Conservation (phyloP, 2,113 vertebrate species). For the Protobothrops flavoviridis region DNA sequence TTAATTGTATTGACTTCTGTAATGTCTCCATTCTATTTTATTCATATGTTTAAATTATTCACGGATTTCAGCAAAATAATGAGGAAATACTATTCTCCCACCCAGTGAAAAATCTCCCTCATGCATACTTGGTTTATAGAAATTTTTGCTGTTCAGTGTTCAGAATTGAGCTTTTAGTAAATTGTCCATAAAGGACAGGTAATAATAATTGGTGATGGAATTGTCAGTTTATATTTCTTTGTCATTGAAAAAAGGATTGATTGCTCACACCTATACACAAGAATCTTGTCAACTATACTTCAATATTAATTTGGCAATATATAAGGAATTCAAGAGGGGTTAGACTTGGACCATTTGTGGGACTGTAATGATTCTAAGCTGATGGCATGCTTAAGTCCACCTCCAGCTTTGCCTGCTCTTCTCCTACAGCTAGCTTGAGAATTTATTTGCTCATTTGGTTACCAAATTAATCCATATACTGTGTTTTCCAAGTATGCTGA, state of each 20-base stretch:
- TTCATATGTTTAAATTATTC: slow-evolving; percentile 2
- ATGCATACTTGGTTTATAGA: slow-evolving; percentile 35
- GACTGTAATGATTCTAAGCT: no score
- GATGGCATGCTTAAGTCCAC: no score
- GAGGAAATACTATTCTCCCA: slow-evolving; percentile 17
- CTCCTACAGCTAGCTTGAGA: no score
- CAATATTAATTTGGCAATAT: no score
- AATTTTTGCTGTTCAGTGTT: slow-evolving; percentile 21
- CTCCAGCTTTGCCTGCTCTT: no score
- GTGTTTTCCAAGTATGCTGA: no score
- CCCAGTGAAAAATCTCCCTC: not conserved
- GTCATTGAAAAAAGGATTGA: not conserved
- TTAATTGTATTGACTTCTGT: not conserved
- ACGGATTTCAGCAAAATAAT: slow-evolving; percentile 37
- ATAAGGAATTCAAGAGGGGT: no score
- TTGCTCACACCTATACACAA: no score
- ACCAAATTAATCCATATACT: no score
- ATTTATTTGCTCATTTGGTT: no score
- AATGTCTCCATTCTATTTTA: slow-evolving; percentile 1
- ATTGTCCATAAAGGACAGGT: slow-evolving; percentile 27
- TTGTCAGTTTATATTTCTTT: slow-evolving; percentile 5
- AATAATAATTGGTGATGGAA: slow-evolving; percentile 24
- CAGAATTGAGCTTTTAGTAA: slow-evolving; percentile 44
- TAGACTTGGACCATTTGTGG: no score
- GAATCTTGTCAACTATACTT: no score